A percentile compares a stretch with the other conserved stretches of the same genome.
Conservation (phyloP, 2,888 invertebrate species). For the Invenusta paracnida region DNA sequence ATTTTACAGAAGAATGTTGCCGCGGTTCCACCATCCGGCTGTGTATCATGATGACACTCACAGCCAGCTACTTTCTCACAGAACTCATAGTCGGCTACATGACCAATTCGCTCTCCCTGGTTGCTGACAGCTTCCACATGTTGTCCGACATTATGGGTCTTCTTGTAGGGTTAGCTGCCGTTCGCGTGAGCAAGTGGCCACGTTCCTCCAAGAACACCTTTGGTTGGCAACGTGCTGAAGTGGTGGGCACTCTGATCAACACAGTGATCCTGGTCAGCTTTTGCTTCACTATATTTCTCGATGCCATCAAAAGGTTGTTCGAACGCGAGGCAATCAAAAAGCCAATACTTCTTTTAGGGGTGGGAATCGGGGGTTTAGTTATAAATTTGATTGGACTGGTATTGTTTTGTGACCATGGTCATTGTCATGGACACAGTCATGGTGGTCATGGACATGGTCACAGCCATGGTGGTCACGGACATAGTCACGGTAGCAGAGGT, state of each 20-base stretch:
- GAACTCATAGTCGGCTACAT: slow-evolving; percentile 91
- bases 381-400: slow-evolving; percentile 42
- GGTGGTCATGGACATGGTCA: slow-evolving; percentile 40
- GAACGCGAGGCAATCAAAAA: slow-evolving; percentile 43
- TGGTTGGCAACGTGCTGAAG: slow-evolving; percentile 46
- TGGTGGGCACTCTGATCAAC: slow-evolving; percentile 46
- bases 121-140: slow-evolving; percentile 98
- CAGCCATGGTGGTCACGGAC: slow-evolving; percentile 35
- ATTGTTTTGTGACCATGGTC: slow-evolving; percentile 32
- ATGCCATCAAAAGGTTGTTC: slow-evolving; percentile 45
- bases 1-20: too few relatives aligned
- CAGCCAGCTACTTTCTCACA: slow-evolving; percentile 84
- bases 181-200: slow-evolving; percentile 57
- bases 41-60: slow-evolving; percentile 78
- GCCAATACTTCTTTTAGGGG: slow-evolving; percentile 37
- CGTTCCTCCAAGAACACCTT: slow-evolving; percentile 43
- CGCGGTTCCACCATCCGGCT: slow-evolving; percentile 59
- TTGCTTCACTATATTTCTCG: slow-evolving; percentile 46
- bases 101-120: slow-evolving; percentile 91
- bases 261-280: slow-evolving; percentile 46
- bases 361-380: slow-evolving; percentile 39
- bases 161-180: slow-evolving; percentile 85
- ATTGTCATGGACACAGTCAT: slow-evolving; percentile 37
- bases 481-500: slow-evolving; percentile 31
- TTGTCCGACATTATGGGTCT: slow-evolving; percentile 92